Evolutionary conservation across 2,888 invertebrate species (phyloP).

Genomic region (Epinotia bilunana): DNA sequence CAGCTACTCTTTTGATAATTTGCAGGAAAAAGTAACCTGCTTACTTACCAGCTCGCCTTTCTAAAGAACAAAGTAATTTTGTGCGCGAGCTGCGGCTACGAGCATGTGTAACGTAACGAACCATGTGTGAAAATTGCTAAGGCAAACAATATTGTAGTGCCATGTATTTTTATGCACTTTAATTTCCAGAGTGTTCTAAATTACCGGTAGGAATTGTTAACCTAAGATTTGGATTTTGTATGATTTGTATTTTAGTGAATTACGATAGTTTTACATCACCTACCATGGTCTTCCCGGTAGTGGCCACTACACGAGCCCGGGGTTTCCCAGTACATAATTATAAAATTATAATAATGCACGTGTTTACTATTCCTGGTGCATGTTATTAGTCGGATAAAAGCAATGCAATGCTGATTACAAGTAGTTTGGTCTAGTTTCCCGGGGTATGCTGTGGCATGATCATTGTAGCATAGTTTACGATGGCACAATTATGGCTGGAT

Average conservation of each 20-base stretch:
- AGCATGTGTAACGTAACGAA: conserved; percentile 42
- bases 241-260: neutral
- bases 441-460: conserved; percentile 50
- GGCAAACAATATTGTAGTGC: conserved; percentile 23
- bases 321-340: too few species aligned
- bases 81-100: conserved; percentile 23
- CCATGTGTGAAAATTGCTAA: conserved; percentile 37
- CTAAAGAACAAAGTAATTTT: conserved; percentile 43
- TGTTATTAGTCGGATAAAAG: neutral
- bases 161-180: conserved; percentile 2
- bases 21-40: neutral
- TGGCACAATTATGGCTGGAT: conserved; percentile 64
- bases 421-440: conserved; percentile 39
- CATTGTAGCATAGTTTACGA: conserved; percentile 72
- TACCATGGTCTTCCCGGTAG: too few species aligned
- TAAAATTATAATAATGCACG: neutral
- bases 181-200: neutral
- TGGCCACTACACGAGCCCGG: too few species aligned
- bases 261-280: neutral
- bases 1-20: conserved; percentile 14
- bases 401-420: conserved; percentile 14
- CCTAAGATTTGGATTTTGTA: neutral
- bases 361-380: conserved; percentile 10
- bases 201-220: neutral
- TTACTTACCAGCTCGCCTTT: too few species aligned